Evolutionary conservation across 1,140 invertebrate species (phyloP), one percentile per base, ranked within the genome.

Genomic region (Caenorhabditis remanei): DNA sequence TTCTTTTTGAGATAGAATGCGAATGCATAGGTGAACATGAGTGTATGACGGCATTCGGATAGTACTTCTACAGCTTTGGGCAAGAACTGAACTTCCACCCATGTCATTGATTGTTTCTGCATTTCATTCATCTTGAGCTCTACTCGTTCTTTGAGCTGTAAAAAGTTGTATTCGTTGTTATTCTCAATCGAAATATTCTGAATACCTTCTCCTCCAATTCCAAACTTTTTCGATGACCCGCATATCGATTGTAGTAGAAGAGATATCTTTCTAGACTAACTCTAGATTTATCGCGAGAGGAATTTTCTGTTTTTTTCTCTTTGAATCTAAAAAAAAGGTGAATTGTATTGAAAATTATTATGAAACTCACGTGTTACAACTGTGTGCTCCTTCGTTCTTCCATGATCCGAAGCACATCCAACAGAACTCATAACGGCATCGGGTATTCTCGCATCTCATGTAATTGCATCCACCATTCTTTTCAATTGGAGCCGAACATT

Each of bases 21-120:
- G 95, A 99, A 99, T 83, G 98, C 97, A 93, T 99, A 99, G 83
- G 97, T 99, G 94, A 97, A 99, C 97, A 99, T 99, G 13, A 99
- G 94, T 32, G 97, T 99, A 93, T 98, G 97, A 87, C 75, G 94
- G 94, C 98, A 99, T 92, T 96, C 96, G 94, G 97, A 98, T 53
- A 99, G 94, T 93, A 99, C 97, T 94, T 99, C 97, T 71, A 99
- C 97, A 79, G 97, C 97, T 93, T 97, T 97, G 93, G 97, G 97
- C 88, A 98, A 94, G 94, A 98, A 98, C 94, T 98, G 97, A 90
- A 97, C 96, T 95, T 85, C 84, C 9, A 85, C 65, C 84, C 84
- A 85, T 9, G 55, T 41, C 84, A 85, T 85, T 21, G 48, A 16
- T 14, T 21, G 3, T 9, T 65, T 5, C 41, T 85, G 84, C 84